phyloP scores from a whole-genome alignment of 2,888 invertebrate genomes.

The Nomada fabriciana region DNA sequence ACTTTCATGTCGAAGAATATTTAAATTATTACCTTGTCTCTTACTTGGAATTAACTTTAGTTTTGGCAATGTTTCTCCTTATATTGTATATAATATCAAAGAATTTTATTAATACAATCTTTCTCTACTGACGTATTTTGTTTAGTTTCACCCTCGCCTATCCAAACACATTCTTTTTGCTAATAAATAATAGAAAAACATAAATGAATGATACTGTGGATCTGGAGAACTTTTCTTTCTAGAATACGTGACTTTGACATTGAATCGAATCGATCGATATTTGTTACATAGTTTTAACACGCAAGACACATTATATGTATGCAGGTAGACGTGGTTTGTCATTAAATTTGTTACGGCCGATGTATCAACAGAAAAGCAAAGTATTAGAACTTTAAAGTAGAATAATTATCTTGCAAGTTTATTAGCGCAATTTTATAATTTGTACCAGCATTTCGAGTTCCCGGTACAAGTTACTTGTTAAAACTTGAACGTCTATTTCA shows the following conservation, averaged over 20 bases:
- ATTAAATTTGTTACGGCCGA: neutral
- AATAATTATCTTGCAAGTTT: constrained; percentile 4
- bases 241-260: constrained; percentile 53
- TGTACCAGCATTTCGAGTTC: no score
- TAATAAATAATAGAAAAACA: neutral
- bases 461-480: no score
- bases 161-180: neutral
- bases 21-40: neutral
- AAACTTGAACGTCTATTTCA: no score
- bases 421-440: neutral
- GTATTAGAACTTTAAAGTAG: neutral
- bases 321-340: constrained; percentile 20
- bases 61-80: neutral
- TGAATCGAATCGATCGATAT: constrained; percentile 50
- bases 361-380: constrained; percentile 6
- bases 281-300: constrained; percentile 46
- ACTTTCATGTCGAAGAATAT: neutral
- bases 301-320: constrained; percentile 40
- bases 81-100: neutral
- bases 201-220: neutral
- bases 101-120: neutral
- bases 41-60: neutral
- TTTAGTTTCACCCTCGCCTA: neutral
- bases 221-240: constrained; percentile 4
- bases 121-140: neutral